Evolutionary conservation across 2,797 vertebrate species (phyloP).

Genomic region (Megaceryle alcyon): DNA sequence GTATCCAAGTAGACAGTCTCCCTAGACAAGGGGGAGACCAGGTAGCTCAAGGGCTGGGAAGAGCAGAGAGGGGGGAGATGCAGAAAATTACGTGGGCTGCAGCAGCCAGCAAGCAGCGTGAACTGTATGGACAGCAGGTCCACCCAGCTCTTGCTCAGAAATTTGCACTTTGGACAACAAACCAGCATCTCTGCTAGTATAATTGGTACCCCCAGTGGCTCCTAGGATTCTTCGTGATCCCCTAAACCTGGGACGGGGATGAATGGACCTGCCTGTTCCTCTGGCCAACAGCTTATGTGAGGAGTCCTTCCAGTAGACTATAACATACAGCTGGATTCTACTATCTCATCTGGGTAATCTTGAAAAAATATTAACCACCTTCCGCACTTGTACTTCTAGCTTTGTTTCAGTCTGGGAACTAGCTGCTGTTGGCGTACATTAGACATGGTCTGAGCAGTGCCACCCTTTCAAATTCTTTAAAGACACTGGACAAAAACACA

Average conservation of each 20-base stretch:
- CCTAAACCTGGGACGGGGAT: not conserved
- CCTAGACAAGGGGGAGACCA: not conserved
- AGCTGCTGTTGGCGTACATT: not conserved
- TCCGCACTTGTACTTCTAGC: not conserved
- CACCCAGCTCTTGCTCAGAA: not conserved
- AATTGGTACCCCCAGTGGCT: not conserved
- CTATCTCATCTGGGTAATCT: not conserved
- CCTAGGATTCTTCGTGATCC: not conserved
- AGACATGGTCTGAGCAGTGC: not conserved
- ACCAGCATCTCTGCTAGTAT: not conserved
- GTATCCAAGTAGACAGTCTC: not conserved
- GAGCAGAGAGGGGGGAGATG: not conserved
- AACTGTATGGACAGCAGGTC: not conserved
- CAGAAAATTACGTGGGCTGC: not conserved
- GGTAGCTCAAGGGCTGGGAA: not conserved
- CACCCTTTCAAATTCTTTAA: not conserved
- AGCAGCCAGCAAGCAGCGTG: not conserved
- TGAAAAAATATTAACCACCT: not conserved
- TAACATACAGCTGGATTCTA: not conserved
- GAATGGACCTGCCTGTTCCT: not conserved
- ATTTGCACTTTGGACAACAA: not conserved
- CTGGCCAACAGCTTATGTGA: not conserved
- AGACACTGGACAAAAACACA: not conserved
- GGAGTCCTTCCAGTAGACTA: not conserved
- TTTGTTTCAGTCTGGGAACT: not conserved